Base-by-base conservation (phyloP, 2,888 invertebrate species). In the Cosmorhoe ocellata region DNA sequence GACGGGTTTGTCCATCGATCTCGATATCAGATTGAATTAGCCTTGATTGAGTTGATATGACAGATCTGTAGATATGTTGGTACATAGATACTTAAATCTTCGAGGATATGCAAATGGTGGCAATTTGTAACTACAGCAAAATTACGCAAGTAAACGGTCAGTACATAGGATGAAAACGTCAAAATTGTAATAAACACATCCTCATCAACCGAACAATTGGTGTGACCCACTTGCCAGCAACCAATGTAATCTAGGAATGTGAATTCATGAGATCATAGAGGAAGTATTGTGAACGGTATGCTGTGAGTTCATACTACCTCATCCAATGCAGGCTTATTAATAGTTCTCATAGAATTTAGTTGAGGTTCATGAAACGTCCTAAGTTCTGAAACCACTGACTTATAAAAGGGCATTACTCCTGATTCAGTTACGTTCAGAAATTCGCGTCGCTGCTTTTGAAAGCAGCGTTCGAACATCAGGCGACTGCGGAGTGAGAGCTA, bases 371-470 rank as follows among this genome's bases (percentile, higher is more conserved):
- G 7, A 4, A 24, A 24, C 24, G 6, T 24, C 24, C 24, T 6
- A 1, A 4, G 8, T 36, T 44, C n/a, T 22, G 26, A 22, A 36
- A 36, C 36, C 11, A 30, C 18, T 30, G 18, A 44, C 33, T 36
- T 28, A 9, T 26, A 34, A 27, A 34, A 34, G 33, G 33, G 36
- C 43, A 44, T 44, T 36, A 37, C 38, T 37, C 49, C 11, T 33
- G 36, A 33, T 38, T 30, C n/a, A 9, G 26, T 28, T 14, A 31
- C 14, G 18, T 33, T 43, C n/a, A 12, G 14, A 38, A 42, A 43
- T 52, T 52, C 33, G 33, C 51, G 70, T 69, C 65, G 54, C 63
- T 68, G 54, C 63, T 68, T 14, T 4, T 26, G 10, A 36, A 37
- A 37, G 26, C 26, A 12, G 9, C 8, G 10, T 12, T 37, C 12